Base-by-base conservation (phyloP, 92 coral and sea anemone species). In the Meandrina meandrites region DNA sequence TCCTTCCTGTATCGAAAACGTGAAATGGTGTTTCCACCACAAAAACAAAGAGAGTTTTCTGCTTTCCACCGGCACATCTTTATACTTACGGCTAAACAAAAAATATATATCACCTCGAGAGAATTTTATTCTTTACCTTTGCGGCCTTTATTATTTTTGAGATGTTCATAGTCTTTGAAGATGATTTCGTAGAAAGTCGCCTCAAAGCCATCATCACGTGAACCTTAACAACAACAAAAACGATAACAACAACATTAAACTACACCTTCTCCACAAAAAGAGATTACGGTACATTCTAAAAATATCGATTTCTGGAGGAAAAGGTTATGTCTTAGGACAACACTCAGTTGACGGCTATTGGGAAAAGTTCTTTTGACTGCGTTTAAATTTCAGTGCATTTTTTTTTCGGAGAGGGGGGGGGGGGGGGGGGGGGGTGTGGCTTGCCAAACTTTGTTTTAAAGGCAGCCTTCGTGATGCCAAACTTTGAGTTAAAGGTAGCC, bases 201-300 rank as follows among this genome's bases (percentile, higher is more conserved):
- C 28, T 76, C 3, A 86, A 56, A 32, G 89, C 84, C 85, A 79
- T 86, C 84, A 64, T 62, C 31, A 86, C 85, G 85, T 86, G 85
- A 79, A 86, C 84, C 88, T 84, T 28, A 76, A 50, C 5, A 18
- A 53, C 18, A 19, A 11, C 37, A n/a, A 56, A 1, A 36, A 66
- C 19, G 30, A 51, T 14, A 1, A 54, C 16, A 54, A 54, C 60
- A 54, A 64, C 32, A 64, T n/a, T 9, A 24, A 9, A 60, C 68
- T 60, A 60, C 53, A 9, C 14, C 53, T 48, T 12, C 53, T 4
- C 53, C 13, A 4, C 11, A 4, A 48, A 48, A 48, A 12, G 14
- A 48, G 53, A 48, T 48, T 48, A 48, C n/a, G n/a, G n/a, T 40
- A 40, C 6, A 6, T 2, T 6, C 45, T 6, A 40, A 40, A 40